phyloP scores from a whole-genome alignment of 2,113 vertebrate genomes.

The Patagioenas fasciata region DNA sequence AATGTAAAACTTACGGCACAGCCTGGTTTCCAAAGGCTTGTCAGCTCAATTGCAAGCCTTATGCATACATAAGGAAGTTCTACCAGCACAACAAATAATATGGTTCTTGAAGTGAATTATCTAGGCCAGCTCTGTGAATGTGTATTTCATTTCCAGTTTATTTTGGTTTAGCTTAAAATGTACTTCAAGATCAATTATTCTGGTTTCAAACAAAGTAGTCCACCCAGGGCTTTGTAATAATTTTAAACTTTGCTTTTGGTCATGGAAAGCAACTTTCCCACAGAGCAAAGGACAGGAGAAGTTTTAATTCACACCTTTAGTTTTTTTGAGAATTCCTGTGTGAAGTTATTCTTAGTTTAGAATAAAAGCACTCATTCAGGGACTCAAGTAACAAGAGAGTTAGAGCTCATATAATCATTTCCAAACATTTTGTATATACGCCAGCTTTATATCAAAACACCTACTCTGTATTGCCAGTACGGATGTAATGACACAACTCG shows the following conservation, averaged over 20 bases:
- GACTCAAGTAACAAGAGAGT: not conserved
- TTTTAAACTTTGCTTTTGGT: not conserved
- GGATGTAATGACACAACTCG: not conserved
- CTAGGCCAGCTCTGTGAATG: not conserved
- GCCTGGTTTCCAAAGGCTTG: not conserved
- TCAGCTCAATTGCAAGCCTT: not conserved
- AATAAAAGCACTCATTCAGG: not conserved
- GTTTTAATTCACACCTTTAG: conserved; percentile 15
- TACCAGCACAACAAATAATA: not conserved
- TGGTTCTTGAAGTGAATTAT: not conserved
- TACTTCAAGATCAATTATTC: not conserved
- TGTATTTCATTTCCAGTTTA: not conserved
- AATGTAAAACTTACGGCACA: not conserved
- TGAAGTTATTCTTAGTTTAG: not conserved
- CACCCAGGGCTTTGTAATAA: not conserved
- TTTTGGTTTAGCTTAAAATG: conserved; percentile 3
- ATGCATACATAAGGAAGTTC: not conserved
- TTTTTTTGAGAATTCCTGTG: conserved; percentile 2
- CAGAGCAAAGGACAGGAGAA: not conserved
- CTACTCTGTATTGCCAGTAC: not conserved
- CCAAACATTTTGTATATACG: not conserved
- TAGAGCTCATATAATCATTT: not conserved
- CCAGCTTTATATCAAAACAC: not conserved
- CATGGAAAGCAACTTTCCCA: not conserved
- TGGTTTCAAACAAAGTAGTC: not conserved